Evolutionary conservation across 2,113 vertebrate genomes (phyloP).

Genomic region (Eonycteris spelaea): DNA sequence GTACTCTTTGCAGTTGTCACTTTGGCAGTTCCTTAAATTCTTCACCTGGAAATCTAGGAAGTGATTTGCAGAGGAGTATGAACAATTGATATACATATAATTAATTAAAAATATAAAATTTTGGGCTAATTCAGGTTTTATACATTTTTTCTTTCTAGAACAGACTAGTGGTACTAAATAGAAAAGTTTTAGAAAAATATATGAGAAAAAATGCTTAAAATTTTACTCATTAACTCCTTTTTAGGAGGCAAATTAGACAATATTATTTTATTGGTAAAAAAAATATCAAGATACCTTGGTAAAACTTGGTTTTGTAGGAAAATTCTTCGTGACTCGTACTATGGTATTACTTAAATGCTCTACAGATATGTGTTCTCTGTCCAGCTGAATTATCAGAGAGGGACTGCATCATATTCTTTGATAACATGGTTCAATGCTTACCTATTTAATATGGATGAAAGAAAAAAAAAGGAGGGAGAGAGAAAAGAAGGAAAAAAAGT

Average conservation of each 20-base stretch:
- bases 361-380: background rate
- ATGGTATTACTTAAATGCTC: background rate
- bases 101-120: background rate
- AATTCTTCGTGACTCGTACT: background rate
- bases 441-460: background rate
- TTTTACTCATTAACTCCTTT: background rate
- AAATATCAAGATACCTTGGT: background rate
- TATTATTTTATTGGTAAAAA: background rate
- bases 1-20: background rate
- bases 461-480: background rate
- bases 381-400: background rate
- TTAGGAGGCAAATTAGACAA: background rate
- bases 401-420: background rate
- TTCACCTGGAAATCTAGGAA: background rate
- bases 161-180: background rate
- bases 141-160: conserved; percentile 9
- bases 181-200: background rate
- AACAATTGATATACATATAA: background rate
- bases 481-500: background rate
- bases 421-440: background rate
- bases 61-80: background rate
- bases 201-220: conserved; percentile 16
- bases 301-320: background rate
- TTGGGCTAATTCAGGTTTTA: background rate
- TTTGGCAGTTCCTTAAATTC: conserved; percentile 12